Evolutionary conservation across 2,888 invertebrate genomes (phyloP).

Genomic region (Ashinkailepas kermadecensis): DNA sequence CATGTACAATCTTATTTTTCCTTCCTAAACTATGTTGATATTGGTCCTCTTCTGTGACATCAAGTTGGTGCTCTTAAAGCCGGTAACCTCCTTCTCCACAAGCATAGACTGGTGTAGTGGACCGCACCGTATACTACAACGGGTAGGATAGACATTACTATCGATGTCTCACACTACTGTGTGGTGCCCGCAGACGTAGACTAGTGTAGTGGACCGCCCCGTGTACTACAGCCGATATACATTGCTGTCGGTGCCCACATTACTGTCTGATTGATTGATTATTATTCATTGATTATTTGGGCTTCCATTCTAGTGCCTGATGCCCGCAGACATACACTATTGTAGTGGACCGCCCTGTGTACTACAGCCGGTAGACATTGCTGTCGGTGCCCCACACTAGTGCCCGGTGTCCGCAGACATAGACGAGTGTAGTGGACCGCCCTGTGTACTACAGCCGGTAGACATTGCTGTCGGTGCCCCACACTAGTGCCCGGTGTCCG

Average conservation of each 20-base stretch:
- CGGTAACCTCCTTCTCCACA: slow-evolving; percentile 16
- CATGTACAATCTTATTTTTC: too few species aligned
- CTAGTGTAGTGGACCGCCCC: slow-evolving; percentile 38
- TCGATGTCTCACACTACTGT: too few species aligned
- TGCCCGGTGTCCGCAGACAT: slow-evolving; percentile 36
- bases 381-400: too few species aligned
- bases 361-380: too few species aligned
- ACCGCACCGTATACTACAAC: slow-evolving; percentile 28
- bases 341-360: slow-evolving; percentile 36
- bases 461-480: too few species aligned
- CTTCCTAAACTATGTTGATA: not conserved
- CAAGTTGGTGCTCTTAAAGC: not conserved
- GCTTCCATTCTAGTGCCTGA: not conserved
- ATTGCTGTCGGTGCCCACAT: too few species aligned
- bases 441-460: slow-evolving; percentile 17
- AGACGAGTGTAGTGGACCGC: slow-evolving; percentile 40
- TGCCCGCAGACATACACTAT: slow-evolving; percentile 40
- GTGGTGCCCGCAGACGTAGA: slow-evolving; percentile 38
- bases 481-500: not conserved
- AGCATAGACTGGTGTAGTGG: slow-evolving; percentile 42
- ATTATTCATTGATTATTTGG: not conserved
- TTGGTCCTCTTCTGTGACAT: not conserved
- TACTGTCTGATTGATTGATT: not conserved
- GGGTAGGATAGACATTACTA: too few species aligned
- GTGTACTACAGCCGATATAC: too few species aligned